These are phyloP conservation scores for Listronotus bonariensis DNA, from an alignment of 1,140 invertebrate species.

Conservation along the genomic window DNA sequence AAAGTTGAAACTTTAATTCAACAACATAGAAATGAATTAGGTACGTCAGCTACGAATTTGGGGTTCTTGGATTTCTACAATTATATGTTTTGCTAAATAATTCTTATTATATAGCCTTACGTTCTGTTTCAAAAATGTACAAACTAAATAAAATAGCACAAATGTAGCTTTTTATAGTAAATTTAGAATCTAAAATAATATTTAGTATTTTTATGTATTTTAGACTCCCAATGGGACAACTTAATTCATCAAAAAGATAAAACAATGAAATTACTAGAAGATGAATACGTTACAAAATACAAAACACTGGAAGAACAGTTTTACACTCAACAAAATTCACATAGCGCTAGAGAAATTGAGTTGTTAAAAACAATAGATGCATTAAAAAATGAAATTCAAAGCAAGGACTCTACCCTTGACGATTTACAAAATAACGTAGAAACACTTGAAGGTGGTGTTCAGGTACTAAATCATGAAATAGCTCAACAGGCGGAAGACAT, in stretches of 20 bases:
- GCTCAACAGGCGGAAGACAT: constrained; percentile 47
- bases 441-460: constrained; percentile 54
- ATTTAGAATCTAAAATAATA: no score
- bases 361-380: constrained; percentile 53
- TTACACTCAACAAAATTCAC: constrained; percentile 53
- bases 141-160: no score
- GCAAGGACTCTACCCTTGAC: constrained; percentile 52
- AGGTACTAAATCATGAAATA: constrained; percentile 54
- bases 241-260: constrained; percentile 61
- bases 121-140: no score
- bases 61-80: not conserved
- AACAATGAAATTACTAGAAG: constrained; percentile 58
- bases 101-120: no score
- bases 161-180: no score
- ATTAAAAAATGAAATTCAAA: constrained; percentile 51
- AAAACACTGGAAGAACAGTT: constrained; percentile 57
- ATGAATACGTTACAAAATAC: constrained; percentile 60
- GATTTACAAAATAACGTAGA: constrained; percentile 55
- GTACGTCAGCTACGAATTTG: constrained; percentile 44
- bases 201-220: constrained; percentile 19
- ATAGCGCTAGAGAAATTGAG: constrained; percentile 51
- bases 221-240: constrained; percentile 61
- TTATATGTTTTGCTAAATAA: no score
- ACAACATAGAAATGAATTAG: constrained; percentile 57
- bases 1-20: constrained; percentile 54